Evolutionary conservation across 2,888 invertebrate genomes (phyloP).

Genomic region (Osedax fenrisi): DNA sequence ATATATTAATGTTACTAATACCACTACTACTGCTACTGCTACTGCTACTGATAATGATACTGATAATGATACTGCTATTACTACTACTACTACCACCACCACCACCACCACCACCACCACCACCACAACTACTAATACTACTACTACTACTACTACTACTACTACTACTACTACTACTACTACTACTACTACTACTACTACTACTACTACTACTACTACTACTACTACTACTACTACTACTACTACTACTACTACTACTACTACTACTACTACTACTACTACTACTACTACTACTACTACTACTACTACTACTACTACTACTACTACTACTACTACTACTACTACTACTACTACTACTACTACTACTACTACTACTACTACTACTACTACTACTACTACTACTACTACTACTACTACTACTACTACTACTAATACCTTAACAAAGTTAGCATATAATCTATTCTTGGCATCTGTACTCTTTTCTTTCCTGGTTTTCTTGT

Average conservation of each 20-base stretch:
- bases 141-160: background rate
- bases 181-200: background rate
- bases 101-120: background rate
- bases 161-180: background rate
- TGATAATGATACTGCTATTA: background rate
- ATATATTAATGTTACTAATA: background rate
- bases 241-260: background rate
- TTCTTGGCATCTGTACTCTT: conserved; percentile 17
- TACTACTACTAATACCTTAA: conserved; percentile 18
- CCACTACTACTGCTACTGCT: background rate
- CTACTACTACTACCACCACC: background rate
- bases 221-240: background rate
- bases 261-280: background rate
- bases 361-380: background rate
- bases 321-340: background rate
- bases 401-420: background rate
- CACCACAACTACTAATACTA: background rate
- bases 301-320: background rate
- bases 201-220: background rate
- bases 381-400: background rate
- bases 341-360: background rate
- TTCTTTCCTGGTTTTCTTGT: background rate
- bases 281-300: background rate
- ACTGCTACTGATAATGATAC: background rate
- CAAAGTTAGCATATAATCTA: conserved; percentile 29